A percentile compares a stretch with the other conserved stretches of the same genome.
Evolutionary conservation across 2,797 vertebrate species (phyloP).

Genomic region (Chrosomus eos): DNA sequence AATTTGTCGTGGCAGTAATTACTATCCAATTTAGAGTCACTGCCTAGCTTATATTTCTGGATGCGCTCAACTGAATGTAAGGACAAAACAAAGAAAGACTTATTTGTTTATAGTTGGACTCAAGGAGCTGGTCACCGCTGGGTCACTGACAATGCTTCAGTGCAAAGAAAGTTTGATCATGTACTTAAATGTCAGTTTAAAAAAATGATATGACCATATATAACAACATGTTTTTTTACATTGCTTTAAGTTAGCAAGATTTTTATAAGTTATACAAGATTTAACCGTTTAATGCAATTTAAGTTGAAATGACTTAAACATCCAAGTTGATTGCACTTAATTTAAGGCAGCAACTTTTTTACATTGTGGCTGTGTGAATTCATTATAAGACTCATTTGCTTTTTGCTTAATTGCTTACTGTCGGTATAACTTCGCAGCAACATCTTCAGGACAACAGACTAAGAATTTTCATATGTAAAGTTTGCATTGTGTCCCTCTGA

Average conservation of each 20-base stretch:
- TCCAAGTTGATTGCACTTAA: too few species aligned
- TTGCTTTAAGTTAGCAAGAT: too few species aligned
- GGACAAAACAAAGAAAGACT: conserved; percentile 56
- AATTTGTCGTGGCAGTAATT: conserved; percentile 63
- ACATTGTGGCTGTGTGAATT: not conserved
- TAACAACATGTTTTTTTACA: too few species aligned
- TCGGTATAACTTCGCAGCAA: not conserved
- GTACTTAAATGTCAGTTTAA: not conserved
- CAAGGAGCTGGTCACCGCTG: conserved; percentile 17
- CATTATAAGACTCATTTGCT: not conserved
- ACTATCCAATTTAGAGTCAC: conserved; percentile 60
- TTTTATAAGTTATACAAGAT: too few species aligned
- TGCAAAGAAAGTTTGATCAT: not conserved
- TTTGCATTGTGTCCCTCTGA: conserved; percentile 13
- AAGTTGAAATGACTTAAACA: too few species aligned
- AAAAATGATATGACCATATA: too few species aligned
- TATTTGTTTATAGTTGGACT: conserved; percentile 41
- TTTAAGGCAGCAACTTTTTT: too few species aligned
- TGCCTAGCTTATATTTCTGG: conserved; percentile 55
- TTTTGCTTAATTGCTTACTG: not conserved
- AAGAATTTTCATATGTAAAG: not conserved
- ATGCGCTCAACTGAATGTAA: conserved; percentile 52
- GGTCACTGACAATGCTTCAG: conserved; percentile 9
- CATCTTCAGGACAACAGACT: not conserved
- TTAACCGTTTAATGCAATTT: too few species aligned